phyloP scores from a whole-genome alignment of 1,140 invertebrate species.

The Tetraneura akinire region DNA sequence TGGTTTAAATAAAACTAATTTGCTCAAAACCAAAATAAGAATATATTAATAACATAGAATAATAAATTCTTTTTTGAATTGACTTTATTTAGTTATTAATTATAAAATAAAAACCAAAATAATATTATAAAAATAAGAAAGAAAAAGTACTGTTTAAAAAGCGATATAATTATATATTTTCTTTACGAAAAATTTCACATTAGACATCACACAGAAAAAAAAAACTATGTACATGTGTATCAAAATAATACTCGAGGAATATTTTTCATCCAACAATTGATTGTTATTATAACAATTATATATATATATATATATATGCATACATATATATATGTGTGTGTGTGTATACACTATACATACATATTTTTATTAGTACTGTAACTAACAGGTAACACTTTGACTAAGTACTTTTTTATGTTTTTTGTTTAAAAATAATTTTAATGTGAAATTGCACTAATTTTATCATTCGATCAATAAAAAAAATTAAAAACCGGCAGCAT shows the following conservation, averaged over 20 bases:
- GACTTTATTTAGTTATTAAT: constrained; percentile 21
- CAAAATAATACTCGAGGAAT: constrained; percentile 51
- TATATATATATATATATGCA: constrained; percentile 38
- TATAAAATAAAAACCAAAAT: constrained; percentile 32
- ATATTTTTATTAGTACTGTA: constrained; percentile 46
- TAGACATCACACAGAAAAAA: constrained; percentile 50
- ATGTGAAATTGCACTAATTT: constrained; percentile 49
- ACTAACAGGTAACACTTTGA: constrained; percentile 51
- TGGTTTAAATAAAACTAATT: constrained; percentile 15
- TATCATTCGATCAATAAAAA: constrained; percentile 10
- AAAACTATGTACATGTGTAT: constrained; percentile 48
- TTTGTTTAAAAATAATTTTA: constrained; percentile 32
- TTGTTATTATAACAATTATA: constrained; percentile 49
- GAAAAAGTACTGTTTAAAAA: constrained; percentile 47
- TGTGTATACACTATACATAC: no score
- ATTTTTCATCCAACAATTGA: constrained; percentile 50
- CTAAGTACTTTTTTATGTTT: constrained; percentile 47
- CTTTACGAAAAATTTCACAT: constrained; percentile 51
- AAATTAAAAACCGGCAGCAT: constrained; percentile 32
- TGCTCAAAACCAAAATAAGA: constrained; percentile 22
- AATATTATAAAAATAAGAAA: background rate
- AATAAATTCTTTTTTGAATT: constrained; percentile 34
- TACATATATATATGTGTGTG: background rate
- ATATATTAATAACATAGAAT: constrained; percentile 31
- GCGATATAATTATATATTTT: constrained; percentile 51